Conservation (phyloP, 2,888 invertebrate species). For the Conus canariensis region DNA sequence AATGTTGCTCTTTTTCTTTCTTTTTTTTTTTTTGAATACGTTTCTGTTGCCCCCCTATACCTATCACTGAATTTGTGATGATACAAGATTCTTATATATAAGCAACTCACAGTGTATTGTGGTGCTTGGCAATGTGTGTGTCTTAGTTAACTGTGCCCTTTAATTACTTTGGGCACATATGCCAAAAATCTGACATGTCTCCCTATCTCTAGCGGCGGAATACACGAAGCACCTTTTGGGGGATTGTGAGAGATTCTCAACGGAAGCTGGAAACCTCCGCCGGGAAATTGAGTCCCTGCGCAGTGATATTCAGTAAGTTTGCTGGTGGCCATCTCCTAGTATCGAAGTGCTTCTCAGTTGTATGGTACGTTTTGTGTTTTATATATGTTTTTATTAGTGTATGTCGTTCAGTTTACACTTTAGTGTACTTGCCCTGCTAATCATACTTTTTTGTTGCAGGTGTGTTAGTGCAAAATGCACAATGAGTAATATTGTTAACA, state of each 20-base stretch:
- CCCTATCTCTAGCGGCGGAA: conserved; percentile 58
- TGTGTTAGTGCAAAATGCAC: background rate
- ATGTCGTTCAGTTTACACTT: background rate
- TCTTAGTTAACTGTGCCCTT: conserved; percentile 41
- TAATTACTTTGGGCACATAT: conserved; percentile 42
- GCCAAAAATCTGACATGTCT: conserved; percentile 55
- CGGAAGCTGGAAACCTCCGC: conserved; percentile 54
- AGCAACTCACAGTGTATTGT: background rate
- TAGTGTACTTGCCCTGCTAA: conserved; percentile 24
- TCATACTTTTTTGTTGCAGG: conserved; percentile 34
- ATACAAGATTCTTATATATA: no score
- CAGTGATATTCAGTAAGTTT: conserved; percentile 56
- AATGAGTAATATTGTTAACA: background rate
- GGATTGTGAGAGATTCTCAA: conserved; percentile 46
- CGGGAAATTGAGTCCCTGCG: conserved; percentile 55
- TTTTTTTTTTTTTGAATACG: background rate
- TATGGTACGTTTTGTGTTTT: conserved; percentile 39
- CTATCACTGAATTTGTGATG: no score
- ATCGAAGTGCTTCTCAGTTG: conserved; percentile 34
- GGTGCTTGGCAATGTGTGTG: conserved; percentile 29
- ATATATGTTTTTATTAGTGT: background rate
- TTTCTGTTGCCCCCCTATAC: background rate
- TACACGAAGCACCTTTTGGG: conserved; percentile 54
- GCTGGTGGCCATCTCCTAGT: conserved; percentile 12
- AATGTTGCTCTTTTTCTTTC: background rate